Conservation (phyloP, 2,888 invertebrate species). For the Pheosia gnoma region DNA sequence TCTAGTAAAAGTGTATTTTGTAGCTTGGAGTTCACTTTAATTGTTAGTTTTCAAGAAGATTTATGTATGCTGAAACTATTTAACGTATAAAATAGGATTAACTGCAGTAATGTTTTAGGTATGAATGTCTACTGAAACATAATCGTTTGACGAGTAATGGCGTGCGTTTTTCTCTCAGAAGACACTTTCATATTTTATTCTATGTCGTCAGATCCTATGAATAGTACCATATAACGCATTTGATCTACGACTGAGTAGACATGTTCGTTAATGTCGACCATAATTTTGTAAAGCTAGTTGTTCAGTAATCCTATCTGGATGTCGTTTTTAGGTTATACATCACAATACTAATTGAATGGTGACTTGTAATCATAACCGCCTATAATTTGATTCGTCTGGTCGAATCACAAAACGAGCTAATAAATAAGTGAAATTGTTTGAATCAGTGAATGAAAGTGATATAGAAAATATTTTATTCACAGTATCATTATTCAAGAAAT, state of each 20-base stretch:
- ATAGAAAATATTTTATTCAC: constrained; percentile 76
- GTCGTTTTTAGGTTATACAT: constrained; percentile 84
- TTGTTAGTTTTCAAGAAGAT: constrained; percentile 78
- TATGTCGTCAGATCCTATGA: constrained; percentile 63
- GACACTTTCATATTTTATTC: constrained; percentile 80
- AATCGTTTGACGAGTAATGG: constrained; percentile 86
- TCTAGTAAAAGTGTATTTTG: constrained; percentile 82
- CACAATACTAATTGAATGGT: constrained; percentile 77
- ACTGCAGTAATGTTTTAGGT: constrained; percentile 90
- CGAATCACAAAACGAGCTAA: constrained; percentile 38
- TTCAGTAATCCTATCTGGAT: constrained; percentile 67
- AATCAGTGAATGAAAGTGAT: constrained; percentile 72
- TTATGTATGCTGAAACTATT: constrained; percentile 74
- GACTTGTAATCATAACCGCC: constrained; percentile 76
- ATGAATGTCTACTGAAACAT: constrained; percentile 80
- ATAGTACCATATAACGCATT: constrained; percentile 50
- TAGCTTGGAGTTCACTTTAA: constrained; percentile 73
- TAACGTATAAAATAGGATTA: constrained; percentile 83
- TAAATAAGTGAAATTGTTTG: constrained; percentile 44
- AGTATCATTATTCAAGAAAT: constrained; percentile 82
- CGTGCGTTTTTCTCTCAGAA: constrained; percentile 86
- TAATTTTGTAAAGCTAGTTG: constrained; percentile 40
- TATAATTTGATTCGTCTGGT: constrained; percentile 59
- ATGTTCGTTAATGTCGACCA: constrained; percentile 35
- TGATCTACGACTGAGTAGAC: constrained; percentile 47